phyloP scores from a whole-genome alignment of 2,888 invertebrate species.

The Creontiades dilutus region DNA sequence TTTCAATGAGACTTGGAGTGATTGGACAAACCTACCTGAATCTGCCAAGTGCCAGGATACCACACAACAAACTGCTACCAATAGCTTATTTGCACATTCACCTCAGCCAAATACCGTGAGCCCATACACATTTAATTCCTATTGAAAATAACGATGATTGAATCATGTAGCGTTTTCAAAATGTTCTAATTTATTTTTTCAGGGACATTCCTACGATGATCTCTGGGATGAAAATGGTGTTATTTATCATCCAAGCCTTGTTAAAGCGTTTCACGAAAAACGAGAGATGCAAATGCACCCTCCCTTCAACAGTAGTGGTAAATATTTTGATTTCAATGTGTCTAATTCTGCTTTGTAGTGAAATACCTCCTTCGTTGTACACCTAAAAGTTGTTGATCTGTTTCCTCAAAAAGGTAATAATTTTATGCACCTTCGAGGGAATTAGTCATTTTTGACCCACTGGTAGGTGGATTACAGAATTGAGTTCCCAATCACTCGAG shows the following conservation, averaged over 20 bases:
- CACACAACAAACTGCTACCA: conserved; percentile 37
- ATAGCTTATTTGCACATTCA: conserved; percentile 72
- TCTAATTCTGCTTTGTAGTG: no score
- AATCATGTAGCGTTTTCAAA: not conserved
- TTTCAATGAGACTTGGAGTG: conserved; percentile 61
- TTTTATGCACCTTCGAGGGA: no score
- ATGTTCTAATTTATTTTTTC: not conserved
- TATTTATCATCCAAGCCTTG: conserved; percentile 42
- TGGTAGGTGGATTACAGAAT: no score
- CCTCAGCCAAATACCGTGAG: conserved; percentile 68
- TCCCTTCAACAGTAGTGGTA: conserved; percentile 54
- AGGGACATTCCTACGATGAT: conserved; percentile 51
- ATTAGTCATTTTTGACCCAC: no score
- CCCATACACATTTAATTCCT: not conserved
- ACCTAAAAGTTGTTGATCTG: no score
- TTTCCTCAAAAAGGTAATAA: no score
- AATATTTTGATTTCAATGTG: not conserved
- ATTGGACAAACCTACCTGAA: conserved; percentile 68
- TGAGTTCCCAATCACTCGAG: no score
- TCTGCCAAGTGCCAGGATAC: conserved; percentile 47
- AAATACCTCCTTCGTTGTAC: no score
- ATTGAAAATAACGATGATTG: no score
- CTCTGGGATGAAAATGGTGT: conserved; percentile 44
- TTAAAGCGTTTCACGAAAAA: conserved; percentile 56
- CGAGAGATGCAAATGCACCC: conserved; percentile 56